Evolutionary conservation across 2,113 vertebrate genomes (phyloP).

Genomic region (Sprattus sprattus): DNA sequence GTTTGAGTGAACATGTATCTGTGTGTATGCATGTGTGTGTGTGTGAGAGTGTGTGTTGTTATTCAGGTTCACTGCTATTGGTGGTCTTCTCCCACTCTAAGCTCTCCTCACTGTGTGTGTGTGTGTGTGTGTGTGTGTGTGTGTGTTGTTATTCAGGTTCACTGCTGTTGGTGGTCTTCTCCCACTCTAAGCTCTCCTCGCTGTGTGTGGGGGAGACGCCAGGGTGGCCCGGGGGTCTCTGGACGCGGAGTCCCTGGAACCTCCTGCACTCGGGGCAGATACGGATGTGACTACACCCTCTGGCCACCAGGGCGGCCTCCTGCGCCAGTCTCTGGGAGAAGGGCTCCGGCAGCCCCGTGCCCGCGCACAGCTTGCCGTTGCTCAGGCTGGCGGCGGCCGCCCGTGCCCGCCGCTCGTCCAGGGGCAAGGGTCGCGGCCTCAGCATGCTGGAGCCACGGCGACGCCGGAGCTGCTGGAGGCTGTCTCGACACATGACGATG

Average conservation of each 20-base stretch:
- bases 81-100: slow-evolving; percentile 94
- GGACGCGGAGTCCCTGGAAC: slow-evolving; percentile 89
- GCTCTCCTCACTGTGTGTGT: slow-evolving; percentile 78
- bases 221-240: slow-evolving; percentile 66
- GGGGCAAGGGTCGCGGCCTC: slow-evolving; percentile 71
- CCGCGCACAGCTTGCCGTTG: slow-evolving; percentile 92
- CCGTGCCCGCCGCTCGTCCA: slow-evolving; percentile 79
- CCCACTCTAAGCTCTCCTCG: slow-evolving; percentile 94
- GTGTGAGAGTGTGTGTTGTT: slow-evolving; percentile 43
- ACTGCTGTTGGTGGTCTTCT: slow-evolving; percentile 93
- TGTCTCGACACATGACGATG: slow-evolving; percentile 93
- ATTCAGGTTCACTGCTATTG: slow-evolving; percentile 96
- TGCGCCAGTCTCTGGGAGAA: slow-evolving; percentile 92
- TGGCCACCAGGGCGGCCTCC: slow-evolving; percentile 86
- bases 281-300: slow-evolving; percentile 91
- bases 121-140: background rate
- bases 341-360: slow-evolving; percentile 81
- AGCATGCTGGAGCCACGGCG: slow-evolving; percentile 68
- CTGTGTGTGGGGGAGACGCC: slow-evolving; percentile 81
- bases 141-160: slow-evolving; percentile 82
- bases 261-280: slow-evolving; percentile 95
- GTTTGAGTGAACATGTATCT: background rate
- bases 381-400: slow-evolving; percentile 78
- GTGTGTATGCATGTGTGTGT: background rate
- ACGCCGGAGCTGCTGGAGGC: slow-evolving; percentile 80